Conservation (phyloP, 2,113 vertebrate species). For the Pterocles gutturalis region DNA sequence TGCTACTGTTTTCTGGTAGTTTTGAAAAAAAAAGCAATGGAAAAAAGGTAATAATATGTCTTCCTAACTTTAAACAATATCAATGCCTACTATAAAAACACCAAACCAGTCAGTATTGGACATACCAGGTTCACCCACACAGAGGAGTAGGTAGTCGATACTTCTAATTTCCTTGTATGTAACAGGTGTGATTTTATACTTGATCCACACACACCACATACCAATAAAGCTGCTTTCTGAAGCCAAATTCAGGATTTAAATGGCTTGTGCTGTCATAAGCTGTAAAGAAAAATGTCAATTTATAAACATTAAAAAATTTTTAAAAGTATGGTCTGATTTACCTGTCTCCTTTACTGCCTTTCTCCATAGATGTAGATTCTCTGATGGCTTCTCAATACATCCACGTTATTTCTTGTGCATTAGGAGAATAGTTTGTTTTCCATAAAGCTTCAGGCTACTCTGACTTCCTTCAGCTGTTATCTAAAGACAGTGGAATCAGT, state of each 20-base stretch:
- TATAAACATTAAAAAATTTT: background rate
- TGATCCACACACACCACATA: background rate
- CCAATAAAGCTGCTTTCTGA: background rate
- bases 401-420: background rate
- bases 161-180: background rate
- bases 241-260: background rate
- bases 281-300: background rate
- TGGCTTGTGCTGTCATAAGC: background rate
- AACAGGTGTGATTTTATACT: background rate
- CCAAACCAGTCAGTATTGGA: background rate
- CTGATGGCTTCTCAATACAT: background rate
- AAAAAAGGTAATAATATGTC: background rate
- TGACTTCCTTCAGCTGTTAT: background rate
- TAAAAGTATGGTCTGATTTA: background rate
- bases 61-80: background rate
- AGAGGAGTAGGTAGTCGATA: background rate
- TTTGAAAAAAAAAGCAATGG: background rate
- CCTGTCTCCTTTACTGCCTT: background rate
- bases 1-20: background rate
- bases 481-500: background rate
- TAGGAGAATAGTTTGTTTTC: background rate
- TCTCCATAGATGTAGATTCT: background rate
- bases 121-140: background rate
- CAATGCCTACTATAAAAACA: background rate
- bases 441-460: background rate